These are phyloP conservation scores for Petrocephalus microphthalmus DNA, from an alignment of 2,113 vertebrate species.

Conservation along the genomic window DNA sequence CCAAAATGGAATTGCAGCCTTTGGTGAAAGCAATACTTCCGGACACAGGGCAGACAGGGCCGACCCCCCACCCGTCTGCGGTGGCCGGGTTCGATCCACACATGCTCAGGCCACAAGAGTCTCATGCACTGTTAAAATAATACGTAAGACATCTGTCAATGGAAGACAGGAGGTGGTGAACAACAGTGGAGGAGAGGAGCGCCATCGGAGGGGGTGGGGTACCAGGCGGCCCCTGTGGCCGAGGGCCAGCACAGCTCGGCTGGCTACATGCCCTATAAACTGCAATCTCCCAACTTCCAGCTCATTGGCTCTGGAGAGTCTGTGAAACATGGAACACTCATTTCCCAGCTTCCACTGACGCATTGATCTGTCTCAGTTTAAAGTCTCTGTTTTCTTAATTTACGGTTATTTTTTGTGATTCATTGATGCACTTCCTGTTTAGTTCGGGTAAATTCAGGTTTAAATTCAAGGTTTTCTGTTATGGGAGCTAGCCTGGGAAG, in stretches of 20 bases:
- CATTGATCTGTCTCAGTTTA: background rate
- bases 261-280: background rate
- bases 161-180: constrained; percentile 31
- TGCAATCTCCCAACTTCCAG: background rate
- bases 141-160: constrained; percentile 71
- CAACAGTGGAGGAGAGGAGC: background rate
- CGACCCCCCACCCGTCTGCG: constrained; percentile 48
- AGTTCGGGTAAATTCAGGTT: background rate
- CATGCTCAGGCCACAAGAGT: constrained; percentile 51
- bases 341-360: background rate
- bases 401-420: background rate
- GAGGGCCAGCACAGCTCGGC: constrained; percentile 59
- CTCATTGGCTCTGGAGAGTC: background rate
- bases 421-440: background rate
- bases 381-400: background rate
- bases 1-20: background rate
- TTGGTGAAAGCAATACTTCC: constrained; percentile 73
- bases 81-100: constrained; percentile 76
- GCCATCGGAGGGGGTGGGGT: background rate
- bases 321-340: background rate
- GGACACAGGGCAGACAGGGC: constrained; percentile 62
- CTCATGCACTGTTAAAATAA: constrained; percentile 60
- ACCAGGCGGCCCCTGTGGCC: constrained; percentile 58
- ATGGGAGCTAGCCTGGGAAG: no score
- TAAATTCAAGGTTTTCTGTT: background rate